Evolutionary conservation across 2,113 vertebrate species (phyloP), one percentile per base, ranked within the genome.

Genomic region (Callocephalon fimbriatum): DNA sequence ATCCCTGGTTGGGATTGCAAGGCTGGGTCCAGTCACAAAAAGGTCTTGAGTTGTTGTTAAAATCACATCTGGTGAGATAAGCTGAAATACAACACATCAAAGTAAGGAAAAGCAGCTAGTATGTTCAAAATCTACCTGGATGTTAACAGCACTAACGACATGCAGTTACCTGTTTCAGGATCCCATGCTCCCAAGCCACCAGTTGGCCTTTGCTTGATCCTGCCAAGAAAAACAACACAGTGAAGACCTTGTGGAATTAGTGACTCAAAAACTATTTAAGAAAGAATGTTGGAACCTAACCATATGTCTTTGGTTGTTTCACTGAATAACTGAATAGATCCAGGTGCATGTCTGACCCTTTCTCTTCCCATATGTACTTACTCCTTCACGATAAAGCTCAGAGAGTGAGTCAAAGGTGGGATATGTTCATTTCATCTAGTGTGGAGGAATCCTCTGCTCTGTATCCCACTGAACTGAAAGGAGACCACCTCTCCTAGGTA

Each of bases 1-100:
- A 0, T 65, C 97, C 96, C n/a, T 95, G 77, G 92, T 95, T 97
- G 32, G 8, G 8, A 38, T 9, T 90, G 86, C 91, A 98, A 77
- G 90, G 94, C 74, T 97, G 98, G 17, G 87, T 98, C 99, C 99
- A 99, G 88, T 98, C 98, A 96, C 99, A 99, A 78, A 98, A 96
- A 26, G 95, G 94, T 47, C 87, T 93, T 37, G 86, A 95, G 68
- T 98, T 95, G 84, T 97, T 95, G 70, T 98, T 96, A 90, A 98
- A 98, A 94, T 98, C 97, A 96, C 99, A 99, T 62, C 97, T 95
- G 91, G 97, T 96, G 82, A 99, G 87, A 90, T 98, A 99, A 81
- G 97, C 99, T 99, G 86, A 76, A 92, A 92, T 65, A 76, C 19
- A 92, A 27, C 20, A 61, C 47, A 61, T 65, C 37, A 37, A 76